Percentiles rank a stretch among this genome's conserved stretches.
phyloP scores from a whole-genome alignment of 2,113 vertebrate genomes.

The Murina feae region DNA sequence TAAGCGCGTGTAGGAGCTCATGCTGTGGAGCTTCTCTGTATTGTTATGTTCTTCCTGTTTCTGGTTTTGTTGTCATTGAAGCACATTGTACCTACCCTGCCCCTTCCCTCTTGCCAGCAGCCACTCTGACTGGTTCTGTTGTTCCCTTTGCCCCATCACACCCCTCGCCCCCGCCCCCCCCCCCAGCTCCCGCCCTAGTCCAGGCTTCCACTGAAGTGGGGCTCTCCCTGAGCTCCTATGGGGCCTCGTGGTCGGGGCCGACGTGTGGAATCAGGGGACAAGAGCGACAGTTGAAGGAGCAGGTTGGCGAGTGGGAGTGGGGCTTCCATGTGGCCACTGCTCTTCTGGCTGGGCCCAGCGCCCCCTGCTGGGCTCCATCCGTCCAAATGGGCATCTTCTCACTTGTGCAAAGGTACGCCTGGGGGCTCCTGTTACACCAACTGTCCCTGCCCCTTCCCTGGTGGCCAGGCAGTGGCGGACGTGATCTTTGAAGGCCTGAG shows the following conservation, averaged over 20 bases:
- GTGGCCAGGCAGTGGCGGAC: not conserved
- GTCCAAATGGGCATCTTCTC: not conserved
- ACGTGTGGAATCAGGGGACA: not conserved
- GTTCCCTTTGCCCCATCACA: fast-evolving
- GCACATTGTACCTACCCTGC: fast-evolving
- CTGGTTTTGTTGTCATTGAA: not conserved
- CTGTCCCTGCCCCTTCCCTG: not conserved
- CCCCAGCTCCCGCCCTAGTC: not conserved
- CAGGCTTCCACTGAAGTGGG: not conserved
- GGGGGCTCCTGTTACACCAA: too few relatives aligned
- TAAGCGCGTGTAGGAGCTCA: not conserved
- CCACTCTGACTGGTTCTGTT: not conserved
- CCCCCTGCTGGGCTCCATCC: not conserved
- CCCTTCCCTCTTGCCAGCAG: not conserved
- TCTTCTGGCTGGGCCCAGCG: fast-evolving
- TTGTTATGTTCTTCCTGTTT: not conserved
- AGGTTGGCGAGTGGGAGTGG: fast-evolving
- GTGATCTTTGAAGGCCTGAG: not conserved
- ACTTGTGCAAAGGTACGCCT: fast-evolving
- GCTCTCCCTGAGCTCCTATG: not conserved
- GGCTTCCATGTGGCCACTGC: not conserved
- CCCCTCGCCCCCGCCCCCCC: fast-evolving
- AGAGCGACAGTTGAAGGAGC: not conserved
- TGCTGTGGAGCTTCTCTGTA: not conserved
- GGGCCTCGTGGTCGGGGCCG: not conserved